Evolutionary conservation across 64 coral and sea anemone genomes (phyloP), one percentile per base, ranked within the genome.

Genomic region (Astreopora myriophthalma): DNA sequence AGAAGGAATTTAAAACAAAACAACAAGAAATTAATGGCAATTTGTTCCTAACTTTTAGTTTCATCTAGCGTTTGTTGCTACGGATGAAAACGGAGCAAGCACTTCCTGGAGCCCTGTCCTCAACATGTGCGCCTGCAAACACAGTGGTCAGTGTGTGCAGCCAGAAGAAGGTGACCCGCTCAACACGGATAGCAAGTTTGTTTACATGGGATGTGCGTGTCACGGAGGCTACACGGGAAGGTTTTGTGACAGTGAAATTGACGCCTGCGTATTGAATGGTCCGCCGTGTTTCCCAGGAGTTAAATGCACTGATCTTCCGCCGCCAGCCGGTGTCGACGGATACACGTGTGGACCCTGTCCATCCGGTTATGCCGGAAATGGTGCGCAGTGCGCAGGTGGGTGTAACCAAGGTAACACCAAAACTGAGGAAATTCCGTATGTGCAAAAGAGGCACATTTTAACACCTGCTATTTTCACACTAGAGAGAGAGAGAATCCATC

Each of bases 341-440:
- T 89, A 89, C 32, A 89, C 11, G 30, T 89, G 87, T 48, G 87
- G 87, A 32, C 87, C 87, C 1, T 89, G 87, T 79, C 87, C 87
- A n/a, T 5, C 48, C 2, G 87, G 87, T 28, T 75, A 64, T 39
- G 44, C 87, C 22, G 73, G 87, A 34, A 24, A 75, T 86, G 81
- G 55, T 25, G 49, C 80, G 0, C 55, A 83, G 29, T 83, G 79
- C 37, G 3, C n/a, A 26, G 79, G 79, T 83, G n/a, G n/a, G n/a
- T n/a, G n/a, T n/a, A n/a, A n/a, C n/a, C n/a, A n/a, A n/a, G n/a
- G n/a, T n/a, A n/a, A n/a, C n/a, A n/a, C n/a, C n/a, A n/a, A n/a
- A n/a, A n/a, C n/a, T n/a, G n/a, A n/a, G n/a, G n/a, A n/a, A n/a
- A n/a, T n/a, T n/a, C n/a, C n/a, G n/a, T n/a, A n/a, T n/a, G n/a